Conservation (phyloP, 37 sponge, comb jelly and placozoan genomes). For the Spongia lamella region DNA sequence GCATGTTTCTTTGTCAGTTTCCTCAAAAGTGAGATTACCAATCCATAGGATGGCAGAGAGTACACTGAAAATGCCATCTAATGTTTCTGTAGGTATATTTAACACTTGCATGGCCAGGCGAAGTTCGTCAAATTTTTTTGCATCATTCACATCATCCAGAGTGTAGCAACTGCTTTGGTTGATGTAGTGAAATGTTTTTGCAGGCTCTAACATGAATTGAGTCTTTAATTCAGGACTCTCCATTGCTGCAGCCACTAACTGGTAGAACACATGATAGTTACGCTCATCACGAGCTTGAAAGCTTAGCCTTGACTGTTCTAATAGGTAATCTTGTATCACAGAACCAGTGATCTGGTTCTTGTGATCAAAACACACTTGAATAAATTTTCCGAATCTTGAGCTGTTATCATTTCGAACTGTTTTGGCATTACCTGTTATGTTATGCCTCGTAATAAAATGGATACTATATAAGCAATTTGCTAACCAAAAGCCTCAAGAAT, state of each 20-base stretch:
- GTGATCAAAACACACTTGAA: slow-evolving; percentile 93
- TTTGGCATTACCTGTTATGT: slow-evolving; percentile 84
- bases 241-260: slow-evolving; percentile 76
- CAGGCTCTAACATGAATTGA: slow-evolving; percentile 65
- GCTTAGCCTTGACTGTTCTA: slow-evolving; percentile 86
- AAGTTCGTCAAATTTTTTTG: slow-evolving; percentile 75
- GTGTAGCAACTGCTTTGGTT: slow-evolving; percentile 91
- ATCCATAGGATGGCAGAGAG: slow-evolving; percentile 89
- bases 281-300: slow-evolving; percentile 85
- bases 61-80: slow-evolving; percentile 71
- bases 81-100: slow-evolving; percentile 59
- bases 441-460: too few species aligned
- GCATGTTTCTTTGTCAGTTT: slow-evolving; percentile 79
- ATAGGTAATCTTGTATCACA: slow-evolving; percentile 91
- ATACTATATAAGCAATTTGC: slow-evolving; percentile 8
- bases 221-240: slow-evolving; percentile 61
- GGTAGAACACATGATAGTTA: slow-evolving; percentile 96
- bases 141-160: slow-evolving; percentile 78
- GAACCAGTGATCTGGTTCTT: slow-evolving; percentile 87
- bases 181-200: slow-evolving; percentile 77
- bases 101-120: slow-evolving; percentile 88
- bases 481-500: slow-evolving; percentile 93
- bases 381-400: slow-evolving; percentile 94
- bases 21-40: slow-evolving; percentile 83
- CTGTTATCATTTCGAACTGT: slow-evolving; percentile 93